Evolutionary conservation across 2,113 vertebrate species (phyloP).

Genomic region (Cepphus grylle): DNA sequence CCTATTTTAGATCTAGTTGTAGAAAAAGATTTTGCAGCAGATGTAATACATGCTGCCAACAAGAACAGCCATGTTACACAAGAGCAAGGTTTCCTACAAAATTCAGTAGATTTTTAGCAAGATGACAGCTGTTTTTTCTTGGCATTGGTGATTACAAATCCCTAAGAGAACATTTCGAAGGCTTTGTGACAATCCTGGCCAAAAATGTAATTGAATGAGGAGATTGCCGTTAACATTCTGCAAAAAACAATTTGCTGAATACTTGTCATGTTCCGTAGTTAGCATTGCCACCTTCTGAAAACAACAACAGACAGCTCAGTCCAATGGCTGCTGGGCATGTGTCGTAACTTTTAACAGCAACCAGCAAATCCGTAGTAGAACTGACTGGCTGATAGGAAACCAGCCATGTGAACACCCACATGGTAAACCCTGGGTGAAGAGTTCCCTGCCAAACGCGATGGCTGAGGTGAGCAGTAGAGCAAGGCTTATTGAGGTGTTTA

Average conservation of each 20-base stretch:
- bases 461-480: neutral
- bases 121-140: constrained; percentile 12
- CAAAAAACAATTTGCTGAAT: neutral
- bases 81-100: neutral
- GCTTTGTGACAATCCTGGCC: neutral
- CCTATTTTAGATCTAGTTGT: neutral
- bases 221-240: neutral
- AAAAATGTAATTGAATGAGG: constrained; percentile 5
- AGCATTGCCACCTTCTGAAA: neutral
- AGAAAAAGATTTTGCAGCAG: neutral
- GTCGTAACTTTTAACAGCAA: neutral
- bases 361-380: neutral
- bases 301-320: neutral
- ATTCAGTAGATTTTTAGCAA: neutral
- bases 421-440: neutral
- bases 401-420: rapidly evolving
- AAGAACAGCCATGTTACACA: neutral
- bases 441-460: neutral
- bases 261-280: neutral
- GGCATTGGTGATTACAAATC: neutral
- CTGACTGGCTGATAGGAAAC: neutral
- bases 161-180: neutral
- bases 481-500: neutral
- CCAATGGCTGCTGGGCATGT: neutral
- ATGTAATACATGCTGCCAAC: neutral